Base-by-base conservation (phyloP, 2,113 vertebrate genomes). In the Sigmodon hispidus region DNA sequence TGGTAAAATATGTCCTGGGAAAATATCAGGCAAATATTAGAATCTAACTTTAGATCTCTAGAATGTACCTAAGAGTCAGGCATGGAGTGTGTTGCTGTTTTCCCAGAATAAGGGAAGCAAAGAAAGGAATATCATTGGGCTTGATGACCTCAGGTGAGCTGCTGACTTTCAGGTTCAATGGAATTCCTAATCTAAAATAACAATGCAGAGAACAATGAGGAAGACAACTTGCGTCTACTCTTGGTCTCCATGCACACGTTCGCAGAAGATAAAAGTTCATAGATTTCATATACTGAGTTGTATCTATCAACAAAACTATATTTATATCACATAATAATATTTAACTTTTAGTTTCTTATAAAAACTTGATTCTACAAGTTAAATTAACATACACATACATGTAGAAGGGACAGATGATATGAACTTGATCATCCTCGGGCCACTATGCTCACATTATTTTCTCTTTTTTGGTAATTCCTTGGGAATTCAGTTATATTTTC, bases 361-460 rank as follows among this genome's bases (percentile, higher is more conserved):
- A 93, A 79, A 69, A 22, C 17, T 77, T 73, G 50, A 81, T 80
- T 84, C 34, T 87, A 19, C 0, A 80, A 63, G 43, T 81, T 95
- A 93, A 76, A 92, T 80, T 91, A 69, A 97, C 61, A 80, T 63
- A 15, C 4, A 59, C 57, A 17, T 40, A 86, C 73, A n/a, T 69
- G 10, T 52, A 76, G 43, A 87, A 75, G 40, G 48, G 24, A 95
- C 2, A 19, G 40, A 26, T 70, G 52, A 12, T 40, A 57, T 57
- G 8, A 45, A 55, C 63, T 52, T 81, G 43, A 67, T 81, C 79
- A 93, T 92, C 31, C 34, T 17, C 65, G 19, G 43, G n/a, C 43
- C 21, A 70, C 36, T 87, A 61, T 85, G 43, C 50, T 45, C 31
- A 61, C 5, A 57, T 13, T 57, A 9, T 73, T 93, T 92, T 70